Conservation (phyloP, 1,140 invertebrate species). For the Dolichoris vasculosae region DNA sequence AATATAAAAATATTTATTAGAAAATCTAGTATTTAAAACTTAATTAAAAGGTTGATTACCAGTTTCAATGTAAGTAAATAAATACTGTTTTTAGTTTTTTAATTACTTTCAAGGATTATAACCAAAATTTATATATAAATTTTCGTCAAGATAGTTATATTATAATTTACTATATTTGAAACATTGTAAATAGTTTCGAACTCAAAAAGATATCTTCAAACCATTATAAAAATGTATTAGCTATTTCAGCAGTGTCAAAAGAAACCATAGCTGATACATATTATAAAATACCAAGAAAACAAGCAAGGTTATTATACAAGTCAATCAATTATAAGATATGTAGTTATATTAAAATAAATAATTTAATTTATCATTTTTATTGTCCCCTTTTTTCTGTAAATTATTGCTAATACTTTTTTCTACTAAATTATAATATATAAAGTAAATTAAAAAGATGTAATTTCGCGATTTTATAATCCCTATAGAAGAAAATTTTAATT, state of each 20-base stretch:
- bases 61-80: conserved; percentile 16
- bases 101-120: conserved; percentile 19
- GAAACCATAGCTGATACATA: conserved; percentile 3
- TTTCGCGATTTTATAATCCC: neutral
- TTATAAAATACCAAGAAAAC: neutral
- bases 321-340: conserved; percentile 11
- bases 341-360: neutral
- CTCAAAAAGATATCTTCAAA: neutral
- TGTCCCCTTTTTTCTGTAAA: neutral
- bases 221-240: neutral
- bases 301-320: neutral
- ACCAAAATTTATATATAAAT: conserved; percentile 14
- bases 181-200: conserved; percentile 8
- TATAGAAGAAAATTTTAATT: conserved; percentile 1
- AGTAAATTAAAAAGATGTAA: conserved; percentile 2
- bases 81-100: conserved; percentile 32
- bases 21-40: conserved; percentile 7
- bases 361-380: neutral
- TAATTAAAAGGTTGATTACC: conserved; percentile 28
- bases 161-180: conserved; percentile 24
- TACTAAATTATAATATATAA: neutral
- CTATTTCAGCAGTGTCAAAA: neutral
- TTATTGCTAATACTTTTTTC: neutral
- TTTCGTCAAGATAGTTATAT: conserved; percentile 5
- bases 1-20: neutral